Evolutionary conservation across 2,113 vertebrate species (phyloP), one percentile per base, ranked within the genome.

Genomic region (Anolis carolinensis): DNA sequence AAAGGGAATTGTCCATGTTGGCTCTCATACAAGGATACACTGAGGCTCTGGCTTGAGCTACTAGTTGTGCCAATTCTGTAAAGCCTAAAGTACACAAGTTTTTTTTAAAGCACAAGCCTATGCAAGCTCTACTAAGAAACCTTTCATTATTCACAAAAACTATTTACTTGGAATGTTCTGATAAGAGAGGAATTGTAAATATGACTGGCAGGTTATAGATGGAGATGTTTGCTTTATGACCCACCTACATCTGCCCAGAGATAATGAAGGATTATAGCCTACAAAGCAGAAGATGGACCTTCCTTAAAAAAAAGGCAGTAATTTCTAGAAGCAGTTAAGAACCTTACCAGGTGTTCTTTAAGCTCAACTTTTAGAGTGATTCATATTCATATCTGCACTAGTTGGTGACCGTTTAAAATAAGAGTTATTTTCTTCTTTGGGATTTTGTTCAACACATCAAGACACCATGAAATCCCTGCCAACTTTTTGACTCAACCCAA

Each of bases 181-280:
- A 90, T 93, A 94, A 92, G 87, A 90, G 72, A 92, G 90, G 85
- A 90, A 87, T 70, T 88, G 85, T 85, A 93, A 90, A 92, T 89
- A 92, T 93, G 87, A 92, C 91, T 16, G 88, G 78, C 77, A 92
- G 90, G 90, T 91, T 92, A 52, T 75, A 84, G 82, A 92, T 94
- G 93, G 91, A 89, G 90, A 92, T 0, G 0, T 91, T 90, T 89
- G 89, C 83, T 89, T 93, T 94, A 93, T 92, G 90, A 89, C 94
- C 83, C 44, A 75, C 88, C 91, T 92, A 90, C 91, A 91, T 87
- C 7, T 88, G 81, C 74, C 50, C 13, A 86, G 83, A 68, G 79
- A 86, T 81, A 86, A 75, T 65, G 32, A n/a, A 72, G 52, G 32
- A 86, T 32, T 39, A 65, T 73, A 13, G 25, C 55, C 44, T 70